Base-by-base conservation (phyloP, 2,888 invertebrate species). In the Euclidia mi region DNA sequence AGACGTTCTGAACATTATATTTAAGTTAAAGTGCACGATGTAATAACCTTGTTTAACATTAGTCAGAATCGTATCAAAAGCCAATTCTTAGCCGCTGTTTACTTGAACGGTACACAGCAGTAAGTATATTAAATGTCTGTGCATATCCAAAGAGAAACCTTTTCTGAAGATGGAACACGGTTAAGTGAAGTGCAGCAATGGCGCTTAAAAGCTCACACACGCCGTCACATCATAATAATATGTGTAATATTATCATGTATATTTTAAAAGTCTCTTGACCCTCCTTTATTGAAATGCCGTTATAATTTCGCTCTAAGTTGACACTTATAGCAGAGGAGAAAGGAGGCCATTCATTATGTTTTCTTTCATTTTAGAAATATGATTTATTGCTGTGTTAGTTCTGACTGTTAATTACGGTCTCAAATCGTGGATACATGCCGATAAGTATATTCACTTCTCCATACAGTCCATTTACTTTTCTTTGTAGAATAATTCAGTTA, bases 301-400 rank as follows among this genome's bases (percentile, higher is more conserved):
- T 45, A 35, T 38, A 38, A 63, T 57, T 68, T 65, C 55, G 63
- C 64, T 56, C 67, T 68, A 29, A 38, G 47, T 56, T 68, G 57
- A 68, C 63, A 68, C 56, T 53, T 50, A 47, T 46, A 63, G 44
- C 42, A 57, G n/a, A 56, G 48, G 49, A 58, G 42, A 58, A 64
- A 46, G 47, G 55, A 63, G 45, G 50, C 35, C 34, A 15, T 44
- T 57, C 47, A 68, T 68, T 66, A 57, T 57, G 50, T 40, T 25
- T 57, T 55, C 64, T 69, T 58, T 51, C 64, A 55, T 41, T 28
- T 11, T 25, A 11, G 12, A 10, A 35, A 35, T 35, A 4, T 35
- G 7, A 35, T 15, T 35, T 53, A 68, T 55, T 35, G 50, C 40
- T 40, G 38, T 50, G 63, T 48, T 57, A 41, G 43, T n/a, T 56